These are phyloP conservation scores for Istiophorus platypterus DNA, from an alignment of 2,113 vertebrate species.

Conservation along the genomic window DNA sequence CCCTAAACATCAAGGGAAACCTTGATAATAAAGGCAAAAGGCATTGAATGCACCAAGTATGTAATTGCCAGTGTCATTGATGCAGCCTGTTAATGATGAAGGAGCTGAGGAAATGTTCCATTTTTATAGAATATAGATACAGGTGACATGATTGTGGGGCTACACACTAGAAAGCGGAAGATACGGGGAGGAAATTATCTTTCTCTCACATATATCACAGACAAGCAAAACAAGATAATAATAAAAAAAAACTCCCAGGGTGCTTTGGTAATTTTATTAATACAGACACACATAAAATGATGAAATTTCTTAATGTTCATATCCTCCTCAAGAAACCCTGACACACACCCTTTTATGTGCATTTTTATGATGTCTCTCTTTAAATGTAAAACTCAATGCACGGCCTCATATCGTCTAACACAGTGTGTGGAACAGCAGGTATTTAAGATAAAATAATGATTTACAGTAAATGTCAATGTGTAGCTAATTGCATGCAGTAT, in stretches of 20 bases:
- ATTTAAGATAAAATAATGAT: constrained; percentile 12
- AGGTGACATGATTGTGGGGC: neutral
- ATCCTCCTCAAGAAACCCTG: neutral
- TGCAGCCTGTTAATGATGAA: constrained; percentile 37
- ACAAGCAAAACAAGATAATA: too few species aligned
- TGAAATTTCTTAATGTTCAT: neutral
- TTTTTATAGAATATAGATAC: neutral
- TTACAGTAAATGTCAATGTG: neutral
- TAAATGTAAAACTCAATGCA: neutral
- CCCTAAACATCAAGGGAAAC: constrained; percentile 53
- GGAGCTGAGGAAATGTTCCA: constrained; percentile 3
- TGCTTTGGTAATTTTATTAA: neutral
- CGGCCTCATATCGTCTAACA: neutral
- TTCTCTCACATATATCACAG: neutral
- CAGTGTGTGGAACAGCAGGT: neutral
- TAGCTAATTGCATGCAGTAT: constrained; percentile 24
- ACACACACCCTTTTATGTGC: constrained; percentile 2
- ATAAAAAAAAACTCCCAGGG: neutral
- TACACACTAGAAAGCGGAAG: neutral
- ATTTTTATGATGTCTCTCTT: neutral
- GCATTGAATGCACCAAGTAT: constrained; percentile 20
- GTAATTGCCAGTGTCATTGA: constrained; percentile 35
- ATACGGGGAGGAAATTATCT: too few species aligned
- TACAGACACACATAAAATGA: neutral
- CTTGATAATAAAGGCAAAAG: constrained; percentile 6